Percentiles rank a stretch among this genome's conserved stretches.
Evolutionary conservation across 2,113 vertebrate species (phyloP).

Genomic region (Hippocampus zosterae): DNA sequence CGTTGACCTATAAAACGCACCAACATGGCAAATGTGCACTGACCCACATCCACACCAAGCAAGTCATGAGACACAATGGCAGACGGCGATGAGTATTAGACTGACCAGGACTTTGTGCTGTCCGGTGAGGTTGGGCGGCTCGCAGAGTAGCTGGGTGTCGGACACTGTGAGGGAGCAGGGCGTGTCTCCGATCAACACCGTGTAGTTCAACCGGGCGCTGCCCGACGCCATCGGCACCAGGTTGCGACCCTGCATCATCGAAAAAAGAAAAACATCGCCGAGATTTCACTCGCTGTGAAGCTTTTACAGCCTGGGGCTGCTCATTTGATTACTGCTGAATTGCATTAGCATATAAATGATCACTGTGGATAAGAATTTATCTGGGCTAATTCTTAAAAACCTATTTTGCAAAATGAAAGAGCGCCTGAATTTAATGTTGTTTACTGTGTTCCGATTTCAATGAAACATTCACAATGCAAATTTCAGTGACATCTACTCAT

Average conservation of each 20-base stretch:
- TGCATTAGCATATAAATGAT: constrained; percentile 10
- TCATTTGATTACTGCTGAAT: constrained; percentile 7
- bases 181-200: constrained; percentile 88
- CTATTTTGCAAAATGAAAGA: constrained; percentile 1
- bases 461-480: background rate
- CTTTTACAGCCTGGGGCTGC: background rate
- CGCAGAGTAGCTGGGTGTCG: constrained; percentile 92
- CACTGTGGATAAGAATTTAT: background rate
- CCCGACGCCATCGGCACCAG: constrained; percentile 89
- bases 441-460: background rate
- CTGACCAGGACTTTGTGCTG: constrained; percentile 95
- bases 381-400: constrained; percentile 1
- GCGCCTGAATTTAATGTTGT: background rate
- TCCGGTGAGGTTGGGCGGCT: constrained; percentile 89
- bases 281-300: background rate
- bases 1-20: constrained; percentile 56
- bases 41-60: constrained; percentile 41
- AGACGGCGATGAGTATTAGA: constrained; percentile 6
- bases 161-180: constrained; percentile 90
- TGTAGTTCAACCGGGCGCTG: constrained; percentile 93
- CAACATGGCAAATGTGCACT: constrained; percentile 26
- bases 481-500: background rate
- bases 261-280: background rate
- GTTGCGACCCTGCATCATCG: constrained; percentile 83
- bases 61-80: constrained; percentile 16